Evolutionary conservation across 2,797 vertebrate genomes (phyloP).

Genomic region (Erethizon dorsatum): DNA sequence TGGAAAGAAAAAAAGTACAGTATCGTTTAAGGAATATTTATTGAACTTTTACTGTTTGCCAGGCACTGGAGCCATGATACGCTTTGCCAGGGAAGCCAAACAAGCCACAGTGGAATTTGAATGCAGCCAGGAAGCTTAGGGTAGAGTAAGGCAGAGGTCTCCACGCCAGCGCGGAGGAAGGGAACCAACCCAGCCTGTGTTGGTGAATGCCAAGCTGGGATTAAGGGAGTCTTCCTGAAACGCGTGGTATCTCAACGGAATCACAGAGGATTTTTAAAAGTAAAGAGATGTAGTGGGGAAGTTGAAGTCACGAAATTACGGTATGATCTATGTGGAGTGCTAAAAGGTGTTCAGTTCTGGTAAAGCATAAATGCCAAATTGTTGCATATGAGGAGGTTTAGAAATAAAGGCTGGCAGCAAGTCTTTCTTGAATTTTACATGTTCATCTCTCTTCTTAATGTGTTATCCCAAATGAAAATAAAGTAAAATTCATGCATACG

Average conservation of each 20-base stretch:
- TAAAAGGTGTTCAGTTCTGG: background rate
- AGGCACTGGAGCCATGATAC: background rate
- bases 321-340: background rate
- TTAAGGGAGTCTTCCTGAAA: background rate
- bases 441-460: slow-evolving; percentile 6
- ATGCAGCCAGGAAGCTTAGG: background rate
- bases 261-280: background rate
- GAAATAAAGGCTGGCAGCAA: slow-evolving; percentile 21
- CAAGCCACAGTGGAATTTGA: background rate
- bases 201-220: background rate
- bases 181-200: background rate
- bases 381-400: background rate
- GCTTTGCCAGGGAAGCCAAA: background rate
- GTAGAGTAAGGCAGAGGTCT: background rate
- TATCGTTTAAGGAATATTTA: slow-evolving; percentile 16
- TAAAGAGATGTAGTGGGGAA: background rate
- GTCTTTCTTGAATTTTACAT: background rate
- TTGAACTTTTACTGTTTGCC: background rate
- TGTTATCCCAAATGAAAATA: slow-evolving; percentile 14
- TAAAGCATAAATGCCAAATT: slow-evolving; percentile 25
- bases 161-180: background rate
- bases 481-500: slow-evolving; percentile 48
- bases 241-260: background rate
- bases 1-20: background rate
- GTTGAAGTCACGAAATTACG: background rate